Conservation (phyloP, 2,113 vertebrate genomes). For the Chrysemys picta region DNA sequence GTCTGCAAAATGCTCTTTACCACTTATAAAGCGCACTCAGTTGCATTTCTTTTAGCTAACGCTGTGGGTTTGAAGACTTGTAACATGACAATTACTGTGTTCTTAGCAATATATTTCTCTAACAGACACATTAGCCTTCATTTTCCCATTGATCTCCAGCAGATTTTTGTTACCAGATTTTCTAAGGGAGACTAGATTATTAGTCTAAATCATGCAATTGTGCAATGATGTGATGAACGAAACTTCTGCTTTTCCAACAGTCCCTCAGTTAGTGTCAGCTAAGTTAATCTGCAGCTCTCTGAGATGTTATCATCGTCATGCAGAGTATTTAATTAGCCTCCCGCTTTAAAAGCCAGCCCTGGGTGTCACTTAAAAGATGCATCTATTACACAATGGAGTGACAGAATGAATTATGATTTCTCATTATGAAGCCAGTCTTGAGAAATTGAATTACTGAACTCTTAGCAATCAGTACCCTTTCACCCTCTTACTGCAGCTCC, state of each 20-base stretch:
- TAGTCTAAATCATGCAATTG: background rate
- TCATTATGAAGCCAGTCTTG: constrained; percentile 31
- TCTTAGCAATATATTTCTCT: background rate
- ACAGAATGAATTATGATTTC: constrained; percentile 49
- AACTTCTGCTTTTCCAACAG: background rate
- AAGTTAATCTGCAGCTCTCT: background rate
- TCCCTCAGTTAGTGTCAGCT: background rate
- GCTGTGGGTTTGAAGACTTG: background rate
- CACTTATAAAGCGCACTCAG: background rate
- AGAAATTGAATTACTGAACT: constrained; percentile 45
- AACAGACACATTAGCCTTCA: background rate
- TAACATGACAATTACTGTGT: background rate
- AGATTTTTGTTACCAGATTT: background rate
- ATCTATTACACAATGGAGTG: constrained; percentile 36
- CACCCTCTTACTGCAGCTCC: background rate
- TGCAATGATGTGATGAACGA: background rate
- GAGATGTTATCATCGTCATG: background rate
- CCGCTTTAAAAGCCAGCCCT: constrained; percentile 51
- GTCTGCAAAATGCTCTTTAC: background rate
- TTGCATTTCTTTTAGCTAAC: background rate
- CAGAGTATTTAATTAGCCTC: constrained; percentile 52
- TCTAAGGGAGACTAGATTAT: constrained; percentile 1
- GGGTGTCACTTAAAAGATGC: constrained; percentile 46
- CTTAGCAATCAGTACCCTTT: background rate
- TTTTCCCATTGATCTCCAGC: background rate